These are phyloP conservation scores for Lasaia peninsularis DNA, from an alignment of 1,140 invertebrate genomes.

Conservation along the genomic window DNA sequence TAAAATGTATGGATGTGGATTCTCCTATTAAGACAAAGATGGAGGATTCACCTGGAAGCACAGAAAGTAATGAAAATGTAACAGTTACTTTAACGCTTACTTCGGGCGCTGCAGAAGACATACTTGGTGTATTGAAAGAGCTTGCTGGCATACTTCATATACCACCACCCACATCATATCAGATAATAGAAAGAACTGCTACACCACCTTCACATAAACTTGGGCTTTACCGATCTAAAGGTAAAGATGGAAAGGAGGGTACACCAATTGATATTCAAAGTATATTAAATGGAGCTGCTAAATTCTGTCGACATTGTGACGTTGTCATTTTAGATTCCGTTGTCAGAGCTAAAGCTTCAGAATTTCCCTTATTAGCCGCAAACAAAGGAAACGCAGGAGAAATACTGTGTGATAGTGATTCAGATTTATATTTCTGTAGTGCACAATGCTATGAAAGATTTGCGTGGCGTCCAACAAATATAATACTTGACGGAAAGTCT, in stretches of 20 bases:
- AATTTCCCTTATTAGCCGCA: conserved; percentile 85
- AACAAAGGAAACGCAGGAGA: conserved; percentile 83
- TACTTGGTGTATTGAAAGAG: conserved; percentile 91
- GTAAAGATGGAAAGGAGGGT: conserved; percentile 91
- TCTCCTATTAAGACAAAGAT: conserved; percentile 71
- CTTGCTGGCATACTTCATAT: conserved; percentile 95
- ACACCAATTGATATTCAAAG: conserved; percentile 92
- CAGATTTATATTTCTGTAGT: conserved; percentile 90
- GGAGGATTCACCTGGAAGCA: conserved; percentile 78
- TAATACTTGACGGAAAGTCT: conserved; percentile 70
- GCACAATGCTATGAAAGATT: conserved; percentile 89
- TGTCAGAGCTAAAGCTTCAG: conserved; percentile 88
- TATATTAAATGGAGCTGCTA: conserved; percentile 91
- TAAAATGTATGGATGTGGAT: conserved; percentile 67
- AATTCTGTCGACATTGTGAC: conserved; percentile 95
- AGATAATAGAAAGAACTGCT: conserved; percentile 88
- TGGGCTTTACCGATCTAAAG: conserved; percentile 87
- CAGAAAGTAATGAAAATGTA: conserved; percentile 88
- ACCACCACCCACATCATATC: conserved; percentile 89
- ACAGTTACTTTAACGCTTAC: conserved; percentile 95
- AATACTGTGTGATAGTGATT: conserved; percentile 78
- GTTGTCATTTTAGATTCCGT: conserved; percentile 90
- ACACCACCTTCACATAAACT: conserved; percentile 89
- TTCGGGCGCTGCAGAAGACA: conserved; percentile 93
- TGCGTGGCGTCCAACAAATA: conserved; percentile 74